These are phyloP conservation scores for Heterohyrax brucei DNA, from an alignment of 2,797 vertebrate species.

Conservation along the genomic window DNA sequence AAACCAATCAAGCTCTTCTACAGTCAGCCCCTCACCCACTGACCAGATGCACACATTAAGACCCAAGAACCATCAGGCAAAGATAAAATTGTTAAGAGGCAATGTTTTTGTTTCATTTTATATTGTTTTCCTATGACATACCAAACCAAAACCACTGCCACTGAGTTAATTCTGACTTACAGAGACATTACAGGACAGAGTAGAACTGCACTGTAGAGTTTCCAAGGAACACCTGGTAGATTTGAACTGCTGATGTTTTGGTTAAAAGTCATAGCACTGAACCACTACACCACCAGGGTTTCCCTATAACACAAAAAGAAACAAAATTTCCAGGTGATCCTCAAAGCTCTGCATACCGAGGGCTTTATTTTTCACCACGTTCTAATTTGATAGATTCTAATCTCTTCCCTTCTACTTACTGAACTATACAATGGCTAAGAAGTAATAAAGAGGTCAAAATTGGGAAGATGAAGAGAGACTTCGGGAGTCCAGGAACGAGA, in stretches of 20 bases:
- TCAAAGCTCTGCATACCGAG: constrained; percentile 51
- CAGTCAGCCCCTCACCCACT: not conserved
- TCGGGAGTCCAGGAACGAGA: constrained; percentile 25
- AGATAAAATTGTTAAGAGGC: not conserved
- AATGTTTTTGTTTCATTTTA: constrained; percentile 49
- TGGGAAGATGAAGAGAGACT: not conserved
- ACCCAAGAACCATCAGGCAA: constrained; percentile 21
- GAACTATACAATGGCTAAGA: constrained; percentile 40
- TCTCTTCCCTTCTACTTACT: not conserved
- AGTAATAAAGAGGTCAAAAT: constrained; percentile 24
- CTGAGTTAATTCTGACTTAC: too few species aligned
- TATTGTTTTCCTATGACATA: constrained; percentile 21
- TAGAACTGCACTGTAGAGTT: too few species aligned
- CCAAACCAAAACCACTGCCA: too few species aligned
- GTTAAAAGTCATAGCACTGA: too few species aligned
- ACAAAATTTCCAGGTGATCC: constrained; percentile 37
- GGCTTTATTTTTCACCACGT: constrained; percentile 34
- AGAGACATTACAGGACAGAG: too few species aligned
- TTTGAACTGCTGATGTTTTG: too few species aligned
- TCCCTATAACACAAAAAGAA: not conserved
- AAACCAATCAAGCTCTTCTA: constrained; percentile 17
- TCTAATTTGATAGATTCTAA: constrained; percentile 50
- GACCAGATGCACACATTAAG: not conserved
- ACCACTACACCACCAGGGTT: too few species aligned
- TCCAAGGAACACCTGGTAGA: too few species aligned